Evolutionary conservation across 1,140 invertebrate species (phyloP), one percentile per base, ranked within the genome.

Genomic region (Acromyrmex charruanus): DNA sequence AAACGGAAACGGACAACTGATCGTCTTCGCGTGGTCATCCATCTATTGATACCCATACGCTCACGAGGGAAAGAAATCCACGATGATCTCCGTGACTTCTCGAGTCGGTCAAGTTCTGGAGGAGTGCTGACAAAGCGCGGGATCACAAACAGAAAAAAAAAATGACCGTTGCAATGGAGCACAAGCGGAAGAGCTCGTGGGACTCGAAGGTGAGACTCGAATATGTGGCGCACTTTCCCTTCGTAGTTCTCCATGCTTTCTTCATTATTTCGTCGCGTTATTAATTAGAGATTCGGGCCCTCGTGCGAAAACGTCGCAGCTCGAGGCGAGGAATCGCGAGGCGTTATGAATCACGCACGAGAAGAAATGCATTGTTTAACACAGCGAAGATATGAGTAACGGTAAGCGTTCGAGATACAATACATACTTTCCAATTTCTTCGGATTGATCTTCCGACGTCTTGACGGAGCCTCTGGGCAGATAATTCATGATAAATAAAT

Each of bases 131-230:
- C 25, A 39, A 75, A 55, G 71, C 63, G 28, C 81, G 71, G 44
- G 35, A 88, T 77, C 61, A 59, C 66, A 53, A 65, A 35, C 58
- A 65, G 18, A 87, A 74, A 85, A 31, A 25, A 28, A 89, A 77
- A 85, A 95, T 94, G 93, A 95, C 95, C 88, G 94, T 95, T 77
- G 91, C 94, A 84, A 95, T 95, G 94, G 95, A 95, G 81, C 95
- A 95, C 90, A 95, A 95, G 81, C 93, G 95, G 82, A 95, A 95
- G 91, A 95, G 93, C 82, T 95, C 95, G 88, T 95, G 94, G 95
- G 95, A 95, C 82, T 95, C 94, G 58, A 95, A 95, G 94, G 95
- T 95, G 88, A 93, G 85, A 80, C 81, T 58, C 28, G 55, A 49
- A 84, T 61, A 85, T 80, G 77, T 88, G 77, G 72, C 89, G 89